Percentiles rank a stretch among this genome's conserved stretches.
These are phyloP conservation scores for Aramus guarauna DNA, from an alignment of 2,113 vertebrate genomes.

Conservation along the genomic window DNA sequence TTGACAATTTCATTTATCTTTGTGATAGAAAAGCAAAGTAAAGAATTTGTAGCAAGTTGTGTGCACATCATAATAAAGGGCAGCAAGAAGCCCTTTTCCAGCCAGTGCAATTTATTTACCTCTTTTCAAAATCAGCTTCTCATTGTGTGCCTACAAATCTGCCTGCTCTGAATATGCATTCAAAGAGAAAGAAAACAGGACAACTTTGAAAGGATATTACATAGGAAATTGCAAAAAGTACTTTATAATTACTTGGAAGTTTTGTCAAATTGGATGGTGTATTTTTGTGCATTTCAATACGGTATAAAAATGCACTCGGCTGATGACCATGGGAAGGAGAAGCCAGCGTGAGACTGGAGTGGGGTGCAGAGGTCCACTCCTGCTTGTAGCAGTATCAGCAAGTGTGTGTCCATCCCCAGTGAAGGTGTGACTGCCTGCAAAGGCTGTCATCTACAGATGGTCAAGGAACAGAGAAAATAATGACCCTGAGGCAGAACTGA, in stretches of 20 bases:
- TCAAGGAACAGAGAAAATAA: background rate
- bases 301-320: background rate
- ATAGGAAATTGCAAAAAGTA: constrained; percentile 43
- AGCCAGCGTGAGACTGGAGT: background rate
- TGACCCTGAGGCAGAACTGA: background rate
- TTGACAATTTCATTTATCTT: constrained; percentile 57
- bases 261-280: constrained; percentile 1
- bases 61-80: constrained; percentile 44
- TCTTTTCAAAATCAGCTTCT: constrained; percentile 65
- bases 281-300: constrained; percentile 19
- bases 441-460: background rate
- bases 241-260: constrained; percentile 46
- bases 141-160: constrained; percentile 56
- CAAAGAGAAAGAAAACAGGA: constrained; percentile 29
- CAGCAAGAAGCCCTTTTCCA: constrained; percentile 39
- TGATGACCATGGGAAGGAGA: background rate
- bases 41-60: constrained; percentile 50
- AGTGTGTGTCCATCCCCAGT: background rate
- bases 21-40: constrained; percentile 59
- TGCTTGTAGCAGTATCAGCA: background rate
- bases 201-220: constrained; percentile 52
- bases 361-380: background rate
- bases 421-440: background rate
- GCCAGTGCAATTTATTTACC: constrained; percentile 59
- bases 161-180: constrained; percentile 41